Evolutionary conservation across 1,140 invertebrate species (phyloP).

Genomic region (Sarcophaga bullata): DNA sequence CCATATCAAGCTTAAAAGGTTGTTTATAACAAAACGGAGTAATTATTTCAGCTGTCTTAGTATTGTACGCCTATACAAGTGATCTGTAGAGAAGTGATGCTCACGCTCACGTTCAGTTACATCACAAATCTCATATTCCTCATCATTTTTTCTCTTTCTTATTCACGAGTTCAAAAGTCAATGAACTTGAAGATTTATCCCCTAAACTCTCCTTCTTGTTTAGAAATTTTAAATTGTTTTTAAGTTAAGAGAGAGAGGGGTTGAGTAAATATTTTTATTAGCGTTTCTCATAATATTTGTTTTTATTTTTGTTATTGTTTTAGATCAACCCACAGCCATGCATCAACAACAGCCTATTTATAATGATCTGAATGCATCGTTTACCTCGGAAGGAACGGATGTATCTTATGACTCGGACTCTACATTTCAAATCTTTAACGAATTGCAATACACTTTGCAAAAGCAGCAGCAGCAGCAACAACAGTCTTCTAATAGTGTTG

Average conservation of each 20-base stretch:
- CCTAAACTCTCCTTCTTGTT: not conserved
- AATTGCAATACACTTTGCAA: constrained; percentile 46
- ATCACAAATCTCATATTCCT: not conserved
- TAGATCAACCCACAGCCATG: not conserved
- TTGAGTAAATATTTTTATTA: not conserved
- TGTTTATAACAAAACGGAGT: too few relatives aligned
- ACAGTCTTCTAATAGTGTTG: constrained; percentile 5
- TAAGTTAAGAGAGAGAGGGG: not conserved
- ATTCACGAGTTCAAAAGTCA: not conserved
- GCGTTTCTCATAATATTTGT: not conserved
- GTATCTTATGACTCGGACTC: constrained; percentile 41
- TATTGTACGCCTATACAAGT: too few relatives aligned
- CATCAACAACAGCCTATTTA: not conserved
- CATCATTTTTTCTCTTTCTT: too few relatives aligned
- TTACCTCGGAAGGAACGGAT: constrained; percentile 41
- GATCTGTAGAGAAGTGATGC: too few relatives aligned
- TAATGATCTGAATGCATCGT: constrained; percentile 43
- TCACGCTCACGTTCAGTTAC: not conserved
- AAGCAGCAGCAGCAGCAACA: constrained; percentile 42
- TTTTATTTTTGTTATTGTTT: not conserved
- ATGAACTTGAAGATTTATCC: not conserved
- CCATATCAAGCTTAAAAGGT: not conserved
- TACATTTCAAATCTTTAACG: constrained; percentile 44
- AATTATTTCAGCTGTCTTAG: too few relatives aligned
- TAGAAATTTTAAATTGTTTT: not conserved